Base-by-base conservation (phyloP, 2,113 vertebrate species). In the Empidonax traillii region DNA sequence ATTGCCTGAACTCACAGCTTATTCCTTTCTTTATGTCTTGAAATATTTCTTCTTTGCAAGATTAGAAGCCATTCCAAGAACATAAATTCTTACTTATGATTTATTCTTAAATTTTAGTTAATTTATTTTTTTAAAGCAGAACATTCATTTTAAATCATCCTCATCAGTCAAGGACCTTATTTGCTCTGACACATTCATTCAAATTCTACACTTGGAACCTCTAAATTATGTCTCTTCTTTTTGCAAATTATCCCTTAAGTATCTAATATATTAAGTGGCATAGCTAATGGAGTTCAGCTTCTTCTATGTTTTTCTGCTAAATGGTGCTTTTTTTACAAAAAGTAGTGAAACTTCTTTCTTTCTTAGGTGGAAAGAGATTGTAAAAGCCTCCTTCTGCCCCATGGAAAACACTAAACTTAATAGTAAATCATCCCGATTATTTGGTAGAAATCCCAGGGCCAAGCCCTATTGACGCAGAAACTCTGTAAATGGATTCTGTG, bases 401-500 rank as follows among this genome's bases (percentile, higher is more conserved):
- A 65, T 87, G 69, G 25, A 73, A 83, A 85, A 66, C 27, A 74
- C 69, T 46, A 89, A 86, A 89, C 39, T 28, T 53, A 21, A 37
- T 12, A 93, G 79, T 90, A 90, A 81, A 93, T 84, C 52, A 67
- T 94, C 61, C 61, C 65, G 86, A 16, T 81, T 95, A 81, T 78
- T 88, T 90, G 59, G 87, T 61, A 86, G 56, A 90, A 86, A 90
- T 97, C 72, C 59, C 44, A 78, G 72, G 83, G 72, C 88, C n/a
- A 30, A 88, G 82, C 61, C 75, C 85, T 93, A 3, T 72, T 89
- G 85, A 88, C 76, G 94, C 59, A 88, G 77, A 89, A 96, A 30
- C n/a, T 92, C 78, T 94, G 58, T 74, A 79, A 91, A 85, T 91
- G 59, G 74, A 87, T 96, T 94, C 67, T 94, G 67, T 87, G 65